Percentiles rank a stretch among this genome's conserved stretches.
Conservation (phyloP, 2,888 invertebrate species). For the Trachelus iudaicus region DNA sequence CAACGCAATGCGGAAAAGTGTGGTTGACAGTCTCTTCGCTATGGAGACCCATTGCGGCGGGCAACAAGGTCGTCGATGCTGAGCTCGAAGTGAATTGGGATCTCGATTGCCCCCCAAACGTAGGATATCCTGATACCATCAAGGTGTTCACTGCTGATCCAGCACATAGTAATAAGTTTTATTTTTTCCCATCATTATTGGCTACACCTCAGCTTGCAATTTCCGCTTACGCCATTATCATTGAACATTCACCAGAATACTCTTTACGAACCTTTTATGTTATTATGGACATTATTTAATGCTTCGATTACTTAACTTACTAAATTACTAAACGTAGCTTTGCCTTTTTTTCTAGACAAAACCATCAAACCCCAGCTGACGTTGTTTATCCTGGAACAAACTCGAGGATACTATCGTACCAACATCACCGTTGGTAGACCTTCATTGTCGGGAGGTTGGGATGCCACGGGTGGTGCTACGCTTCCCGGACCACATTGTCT, state of each 20-base stretch:
- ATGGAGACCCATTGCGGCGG: constrained; percentile 55
- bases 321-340: not conserved
- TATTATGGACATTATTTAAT: not conserved
- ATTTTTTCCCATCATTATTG: constrained; percentile 9
- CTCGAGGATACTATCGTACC: constrained; percentile 61
- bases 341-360: constrained; percentile 40
- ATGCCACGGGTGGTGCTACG: constrained; percentile 61
- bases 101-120: constrained; percentile 58
- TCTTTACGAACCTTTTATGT: constrained; percentile 1
- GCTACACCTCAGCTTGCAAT: not conserved
- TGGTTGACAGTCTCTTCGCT: constrained; percentile 68
- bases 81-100: constrained; percentile 69
- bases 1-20: constrained; percentile 65
- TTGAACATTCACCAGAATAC: not conserved
- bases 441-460: constrained; percentile 65
- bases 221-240: not conserved
- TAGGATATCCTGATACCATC: constrained; percentile 55
- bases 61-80: constrained; percentile 60
- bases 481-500: constrained; percentile 71
- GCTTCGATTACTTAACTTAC: no score
- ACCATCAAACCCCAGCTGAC: constrained; percentile 46
- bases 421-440: constrained; percentile 59
- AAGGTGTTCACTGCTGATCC: constrained; percentile 59
- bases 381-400: constrained; percentile 48
- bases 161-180: constrained; percentile 43